Base-by-base conservation (phyloP, 1,140 invertebrate species). In the Cydia pomonella region DNA sequence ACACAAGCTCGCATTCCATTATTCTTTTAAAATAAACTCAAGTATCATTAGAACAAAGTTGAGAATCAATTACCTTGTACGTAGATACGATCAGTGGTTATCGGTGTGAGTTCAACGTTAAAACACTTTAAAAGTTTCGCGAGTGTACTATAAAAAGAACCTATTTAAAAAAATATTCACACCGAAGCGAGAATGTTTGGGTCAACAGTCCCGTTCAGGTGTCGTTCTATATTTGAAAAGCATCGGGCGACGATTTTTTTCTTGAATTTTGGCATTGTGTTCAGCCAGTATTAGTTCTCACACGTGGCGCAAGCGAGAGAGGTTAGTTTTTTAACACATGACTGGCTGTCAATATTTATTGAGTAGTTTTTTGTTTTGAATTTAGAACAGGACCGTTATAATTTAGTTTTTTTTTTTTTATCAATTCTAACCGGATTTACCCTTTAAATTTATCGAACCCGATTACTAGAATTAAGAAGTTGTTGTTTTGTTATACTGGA, bases 201-300 rank as follows among this genome's bases (percentile, higher is more conserved):
- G 63, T 66, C 63, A 66, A 66, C 63, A 66, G 63, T 66, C 63
- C 63, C 63, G 63, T 66, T 66, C 63, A 66, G 63, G 63, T 66
- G 63, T 66, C 63, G 63, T 66, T 66, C 63, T 66, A 66, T 33
- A 66, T 66, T 66, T 66, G 63, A 66, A 66, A 63, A 66, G 63
- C 63, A 66, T 33, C 63, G 63, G 63, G 25, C 25, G 63, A 29
- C 25, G 5, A 5, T 66, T n/a, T 66, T 63, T 66, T 66, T 66
- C 63, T 66, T 66, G 29, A 66, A 29, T 29, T 66, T 66, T 66
- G 63, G 63, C 63, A 66, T 66, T 66, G 63, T 66, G 62, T 63
- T 63, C 62, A 33, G 63, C 27, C 63, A 66, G 25, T 66, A 66
- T 66, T 66, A 66, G 63, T 66, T 66, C 16, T 53, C 50, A 66